Evolutionary conservation across 2,797 vertebrate species (phyloP), one percentile per base, ranked within the genome.

Genomic region (Gobio occitaniae): DNA sequence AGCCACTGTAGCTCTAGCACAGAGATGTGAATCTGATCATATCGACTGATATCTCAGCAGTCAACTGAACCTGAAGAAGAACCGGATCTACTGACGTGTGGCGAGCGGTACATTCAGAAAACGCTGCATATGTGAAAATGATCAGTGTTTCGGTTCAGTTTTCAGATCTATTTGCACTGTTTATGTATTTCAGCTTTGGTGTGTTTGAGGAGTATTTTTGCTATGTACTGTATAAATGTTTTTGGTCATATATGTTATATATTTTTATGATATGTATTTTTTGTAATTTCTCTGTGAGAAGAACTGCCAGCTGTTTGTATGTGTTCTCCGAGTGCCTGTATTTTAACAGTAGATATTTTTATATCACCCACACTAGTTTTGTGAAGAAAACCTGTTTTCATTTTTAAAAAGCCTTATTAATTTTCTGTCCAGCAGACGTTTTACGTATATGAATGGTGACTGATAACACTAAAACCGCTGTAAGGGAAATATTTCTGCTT

Each of bases 261-360:
- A 75, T 83, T 75, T 83, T 12, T 82, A 80, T 21, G 25, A 74
- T 52, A 63, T 21, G 47, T 52, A 41, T 25, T 63, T 32, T 52
- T 83, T 41, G 48, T 56, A 56, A 71, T 81, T 87, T 86, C 54
- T 82, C 71, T 32, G 76, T 85, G 80, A 88, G 75, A 76, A 78
- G n/a, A 85, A 66, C 13, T 29, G 29, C 63, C 77, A 59, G 77
- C 66, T 84, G 44, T 80, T 82, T 79, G 44, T 82, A 78, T 86
- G 44, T 82, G 72, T 84, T 80, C n/a, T 87, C 68, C 77, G 50
- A 86, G 78, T 87, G 88, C 84, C 86, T 86, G 84, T 87, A 69
- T 85, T 88, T 86, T 52, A 63, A 85, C 52, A 85, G 86, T 83
- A 44, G 78, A 25, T 85, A 84, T 87, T 86, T 88, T 86, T 79